Conservation (phyloP, 2,797 vertebrate genomes). For the Pelobates cultripes region DNA sequence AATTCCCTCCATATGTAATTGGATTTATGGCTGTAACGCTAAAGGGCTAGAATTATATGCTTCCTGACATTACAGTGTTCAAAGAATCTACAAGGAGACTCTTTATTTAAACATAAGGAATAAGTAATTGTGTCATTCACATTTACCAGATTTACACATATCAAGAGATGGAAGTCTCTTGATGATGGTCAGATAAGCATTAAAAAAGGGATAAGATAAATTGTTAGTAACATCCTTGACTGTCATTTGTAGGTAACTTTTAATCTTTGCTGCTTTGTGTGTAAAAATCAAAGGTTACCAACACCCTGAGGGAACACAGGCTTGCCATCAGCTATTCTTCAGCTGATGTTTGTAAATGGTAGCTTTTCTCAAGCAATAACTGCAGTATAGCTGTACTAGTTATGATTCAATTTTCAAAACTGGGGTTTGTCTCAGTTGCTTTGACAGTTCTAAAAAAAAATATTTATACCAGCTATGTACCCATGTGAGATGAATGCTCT, state of each 20-base stretch:
- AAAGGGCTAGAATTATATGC: constrained; percentile 38
- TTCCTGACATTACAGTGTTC: constrained; percentile 34
- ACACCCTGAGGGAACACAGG: not conserved
- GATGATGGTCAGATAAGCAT: not conserved
- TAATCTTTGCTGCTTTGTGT: constrained; percentile 29
- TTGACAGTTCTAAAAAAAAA: not conserved
- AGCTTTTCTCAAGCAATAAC: no score
- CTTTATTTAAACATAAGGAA: constrained; percentile 19
- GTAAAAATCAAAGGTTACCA: constrained; percentile 27
- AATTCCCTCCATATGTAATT: constrained; percentile 38
- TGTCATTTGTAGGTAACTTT: constrained; percentile 10
- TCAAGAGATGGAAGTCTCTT: constrained; percentile 1
- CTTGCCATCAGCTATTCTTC: constrained; percentile 1
- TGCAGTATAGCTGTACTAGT: not conserved
- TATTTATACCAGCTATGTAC: not conserved
- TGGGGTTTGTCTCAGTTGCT: not conserved
- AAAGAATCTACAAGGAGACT: constrained; percentile 30
- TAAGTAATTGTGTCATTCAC: constrained; percentile 17
- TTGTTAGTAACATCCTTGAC: constrained; percentile 1
- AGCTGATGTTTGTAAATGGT: not conserved
- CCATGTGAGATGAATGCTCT: no score
- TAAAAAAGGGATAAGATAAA: not conserved
- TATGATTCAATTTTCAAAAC: not conserved
- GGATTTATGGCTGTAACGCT: constrained; percentile 39
- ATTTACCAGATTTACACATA: constrained; percentile 8